Evolutionary conservation across 2,797 vertebrate genomes (phyloP).

Genomic region (Hafferia zeledoni): DNA sequence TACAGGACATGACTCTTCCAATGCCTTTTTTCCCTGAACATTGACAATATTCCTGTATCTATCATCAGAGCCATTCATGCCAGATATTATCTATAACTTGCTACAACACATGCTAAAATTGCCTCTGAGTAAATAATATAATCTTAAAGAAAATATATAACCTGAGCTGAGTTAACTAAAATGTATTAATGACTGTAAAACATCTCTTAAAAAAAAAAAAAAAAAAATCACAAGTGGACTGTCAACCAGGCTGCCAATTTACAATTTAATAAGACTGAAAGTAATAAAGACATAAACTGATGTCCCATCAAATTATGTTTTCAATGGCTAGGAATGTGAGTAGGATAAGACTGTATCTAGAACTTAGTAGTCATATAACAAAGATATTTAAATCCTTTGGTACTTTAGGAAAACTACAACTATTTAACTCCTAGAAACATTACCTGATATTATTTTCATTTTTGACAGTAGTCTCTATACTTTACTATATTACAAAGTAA

Average conservation of each 20-base stretch:
- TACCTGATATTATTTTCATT: not conserved
- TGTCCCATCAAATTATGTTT: not conserved
- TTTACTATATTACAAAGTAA: not conserved
- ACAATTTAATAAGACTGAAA: not conserved
- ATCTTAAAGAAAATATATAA: not conserved
- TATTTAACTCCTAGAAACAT: not conserved
- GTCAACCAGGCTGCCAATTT: conserved; percentile 15
- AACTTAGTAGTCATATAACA: not conserved
- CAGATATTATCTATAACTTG: not conserved
- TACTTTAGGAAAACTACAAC: not conserved
- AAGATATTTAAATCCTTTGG: not conserved
- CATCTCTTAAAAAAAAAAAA: conserved; percentile 32
- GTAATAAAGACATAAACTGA: not conserved
- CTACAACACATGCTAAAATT: not conserved
- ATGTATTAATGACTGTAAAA: conserved; percentile 43
- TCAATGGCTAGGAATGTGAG: not conserved
- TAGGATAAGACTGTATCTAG: not conserved
- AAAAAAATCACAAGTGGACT: conserved; percentile 7
- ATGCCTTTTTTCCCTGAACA: not conserved
- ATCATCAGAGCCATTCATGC: not conserved
- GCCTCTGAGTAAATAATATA: not conserved
- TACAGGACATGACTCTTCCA: not conserved
- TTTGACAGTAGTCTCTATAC: not conserved
- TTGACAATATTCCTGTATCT: not conserved
- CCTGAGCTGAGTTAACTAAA: conserved; percentile 8